These are phyloP conservation scores for Gopherus flavomarginatus DNA, from an alignment of 2,113 vertebrate species.

Conservation along the genomic window DNA sequence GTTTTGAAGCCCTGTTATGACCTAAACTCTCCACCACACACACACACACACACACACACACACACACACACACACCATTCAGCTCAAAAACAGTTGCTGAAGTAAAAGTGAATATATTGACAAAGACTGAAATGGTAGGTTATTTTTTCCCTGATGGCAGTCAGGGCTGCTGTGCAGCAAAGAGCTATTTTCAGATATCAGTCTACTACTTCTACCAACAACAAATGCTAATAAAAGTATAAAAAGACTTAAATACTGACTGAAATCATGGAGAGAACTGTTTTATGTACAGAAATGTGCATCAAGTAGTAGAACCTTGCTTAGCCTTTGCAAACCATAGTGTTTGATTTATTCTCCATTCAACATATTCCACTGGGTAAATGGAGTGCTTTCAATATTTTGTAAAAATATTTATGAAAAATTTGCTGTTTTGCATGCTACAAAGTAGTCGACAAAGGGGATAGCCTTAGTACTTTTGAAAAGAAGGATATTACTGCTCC, in stretches of 20 bases:
- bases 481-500: neutral
- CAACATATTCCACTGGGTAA: neutral
- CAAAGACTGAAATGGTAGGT: neutral
- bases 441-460: neutral
- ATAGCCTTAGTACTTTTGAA: neutral
- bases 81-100: neutral
- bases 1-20: neutral
- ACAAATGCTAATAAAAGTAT: neutral
- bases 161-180: neutral
- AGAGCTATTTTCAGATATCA: neutral
- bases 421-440: neutral
- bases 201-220: constrained; percentile 3
- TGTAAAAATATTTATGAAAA: neutral
- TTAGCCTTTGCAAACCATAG: neutral
- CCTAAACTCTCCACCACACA: neutral
- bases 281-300: neutral
- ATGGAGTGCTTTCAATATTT: neutral
- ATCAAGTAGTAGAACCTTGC: neutral
- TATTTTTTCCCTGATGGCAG: neutral
- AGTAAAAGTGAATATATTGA: neutral
- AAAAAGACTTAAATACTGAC: neutral
- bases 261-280: neutral
- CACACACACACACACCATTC: neutral
- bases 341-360: neutral
- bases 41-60: neutral